Conservation (phyloP, 2,113 vertebrate genomes). For the Upupa epops region DNA sequence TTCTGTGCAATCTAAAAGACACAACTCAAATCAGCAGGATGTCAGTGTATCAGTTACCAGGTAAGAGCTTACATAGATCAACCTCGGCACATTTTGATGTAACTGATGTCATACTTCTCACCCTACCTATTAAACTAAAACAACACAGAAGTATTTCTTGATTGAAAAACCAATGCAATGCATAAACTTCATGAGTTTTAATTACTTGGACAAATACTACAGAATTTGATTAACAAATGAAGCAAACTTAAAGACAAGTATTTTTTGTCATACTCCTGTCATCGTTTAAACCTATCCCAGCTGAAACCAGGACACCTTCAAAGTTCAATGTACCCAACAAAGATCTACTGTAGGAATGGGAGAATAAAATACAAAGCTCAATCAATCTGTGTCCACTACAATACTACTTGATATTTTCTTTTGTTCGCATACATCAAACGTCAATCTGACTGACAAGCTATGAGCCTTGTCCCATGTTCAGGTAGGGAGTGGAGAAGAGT, state of each 20-base stretch:
- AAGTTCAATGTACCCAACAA: background rate
- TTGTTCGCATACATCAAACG: background rate
- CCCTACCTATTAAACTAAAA: background rate
- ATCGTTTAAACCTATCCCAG: background rate
- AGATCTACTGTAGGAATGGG: background rate
- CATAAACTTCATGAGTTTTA: background rate
- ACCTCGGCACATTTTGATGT: background rate
- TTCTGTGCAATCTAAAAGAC: background rate
- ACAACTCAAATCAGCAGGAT: background rate
- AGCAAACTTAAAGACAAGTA: background rate
- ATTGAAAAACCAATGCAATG: background rate
- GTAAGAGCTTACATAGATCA: background rate
- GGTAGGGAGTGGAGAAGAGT: background rate
- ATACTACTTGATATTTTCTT: background rate
- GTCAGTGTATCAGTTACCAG: background rate
- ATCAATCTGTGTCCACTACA: background rate
- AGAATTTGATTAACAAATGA: background rate
- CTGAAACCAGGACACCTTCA: background rate
- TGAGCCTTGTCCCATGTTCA: background rate
- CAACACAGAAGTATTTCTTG: background rate
- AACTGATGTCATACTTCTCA: background rate
- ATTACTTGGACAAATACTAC: background rate
- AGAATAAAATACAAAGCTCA: background rate
- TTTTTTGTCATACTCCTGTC: background rate
- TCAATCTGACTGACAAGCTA: background rate